phyloP scores from a whole-genome alignment of 2,113 vertebrate genomes.

The Nesogale talazaci region DNA sequence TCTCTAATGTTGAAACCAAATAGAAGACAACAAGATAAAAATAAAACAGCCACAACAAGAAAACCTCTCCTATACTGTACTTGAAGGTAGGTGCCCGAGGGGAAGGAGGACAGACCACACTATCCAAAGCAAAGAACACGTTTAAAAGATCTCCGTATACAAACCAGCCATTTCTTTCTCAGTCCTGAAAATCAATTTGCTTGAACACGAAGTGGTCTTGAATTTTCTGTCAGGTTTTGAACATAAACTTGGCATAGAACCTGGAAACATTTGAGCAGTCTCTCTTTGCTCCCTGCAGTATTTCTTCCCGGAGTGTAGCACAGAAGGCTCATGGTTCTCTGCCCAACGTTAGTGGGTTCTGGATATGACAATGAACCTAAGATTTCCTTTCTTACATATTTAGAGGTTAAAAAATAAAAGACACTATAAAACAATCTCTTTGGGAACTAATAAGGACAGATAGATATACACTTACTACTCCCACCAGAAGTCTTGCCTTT shows the following conservation, averaged over 20 bases:
- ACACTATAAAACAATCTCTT: constrained; percentile 7
- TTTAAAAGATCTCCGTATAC: accelerated
- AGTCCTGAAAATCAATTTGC: background rate
- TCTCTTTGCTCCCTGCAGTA: background rate
- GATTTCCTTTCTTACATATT: background rate
- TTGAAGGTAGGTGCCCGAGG: accelerated
- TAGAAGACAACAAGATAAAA: background rate
- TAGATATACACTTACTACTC: background rate
- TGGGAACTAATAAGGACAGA: background rate
- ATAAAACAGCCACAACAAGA: background rate
- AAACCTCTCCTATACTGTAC: too few relatives aligned
- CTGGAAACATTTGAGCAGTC: background rate
- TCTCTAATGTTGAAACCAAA: constrained; percentile 11
- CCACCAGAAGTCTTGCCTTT: constrained; percentile 12
- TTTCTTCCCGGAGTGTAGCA: accelerated
- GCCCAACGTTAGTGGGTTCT: background rate
- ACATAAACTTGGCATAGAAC: background rate
- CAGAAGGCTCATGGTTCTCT: background rate
- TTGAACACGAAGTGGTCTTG: background rate
- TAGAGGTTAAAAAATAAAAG: constrained; percentile 37
- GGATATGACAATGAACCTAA: background rate
- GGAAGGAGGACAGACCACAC: accelerated
- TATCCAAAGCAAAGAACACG: background rate
- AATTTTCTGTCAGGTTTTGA: background rate
- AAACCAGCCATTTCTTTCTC: background rate